phyloP scores from a whole-genome alignment of 2,797 vertebrate species.

The Parauchenoglanis ngamensis region DNA sequence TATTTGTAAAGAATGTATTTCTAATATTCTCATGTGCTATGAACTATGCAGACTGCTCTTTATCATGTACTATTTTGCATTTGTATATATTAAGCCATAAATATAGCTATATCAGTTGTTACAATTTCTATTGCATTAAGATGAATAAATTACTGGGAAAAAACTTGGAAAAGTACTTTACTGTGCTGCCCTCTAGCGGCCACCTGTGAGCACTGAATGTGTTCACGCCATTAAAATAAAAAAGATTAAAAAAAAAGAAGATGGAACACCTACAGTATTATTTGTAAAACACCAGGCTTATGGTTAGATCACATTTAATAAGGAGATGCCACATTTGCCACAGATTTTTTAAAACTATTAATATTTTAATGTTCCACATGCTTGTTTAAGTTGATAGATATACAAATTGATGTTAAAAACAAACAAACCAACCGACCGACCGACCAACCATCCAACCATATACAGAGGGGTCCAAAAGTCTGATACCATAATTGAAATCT shows the following conservation, averaged over 20 bases:
- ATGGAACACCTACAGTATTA: background rate
- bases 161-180: background rate
- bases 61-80: background rate
- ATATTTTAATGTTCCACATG: background rate
- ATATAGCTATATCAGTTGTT: background rate
- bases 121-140: background rate
- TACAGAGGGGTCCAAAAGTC: background rate
- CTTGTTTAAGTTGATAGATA: background rate
- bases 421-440: background rate
- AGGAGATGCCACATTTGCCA: background rate
- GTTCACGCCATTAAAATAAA: too few species aligned
- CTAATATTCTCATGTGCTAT: background rate
- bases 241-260: too few species aligned
- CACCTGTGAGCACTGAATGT: background rate
- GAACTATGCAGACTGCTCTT: background rate
- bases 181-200: constrained; percentile 23
- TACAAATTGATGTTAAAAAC: background rate
- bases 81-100: background rate
- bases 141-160: background rate
- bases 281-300: background rate
- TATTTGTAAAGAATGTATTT: background rate
- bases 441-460: background rate
- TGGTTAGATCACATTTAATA: background rate
- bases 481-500: background rate
- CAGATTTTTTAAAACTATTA: background rate